These are phyloP conservation scores for Agriopis marginaria DNA, from an alignment of 2,888 invertebrate genomes.

Conservation along the genomic window DNA sequence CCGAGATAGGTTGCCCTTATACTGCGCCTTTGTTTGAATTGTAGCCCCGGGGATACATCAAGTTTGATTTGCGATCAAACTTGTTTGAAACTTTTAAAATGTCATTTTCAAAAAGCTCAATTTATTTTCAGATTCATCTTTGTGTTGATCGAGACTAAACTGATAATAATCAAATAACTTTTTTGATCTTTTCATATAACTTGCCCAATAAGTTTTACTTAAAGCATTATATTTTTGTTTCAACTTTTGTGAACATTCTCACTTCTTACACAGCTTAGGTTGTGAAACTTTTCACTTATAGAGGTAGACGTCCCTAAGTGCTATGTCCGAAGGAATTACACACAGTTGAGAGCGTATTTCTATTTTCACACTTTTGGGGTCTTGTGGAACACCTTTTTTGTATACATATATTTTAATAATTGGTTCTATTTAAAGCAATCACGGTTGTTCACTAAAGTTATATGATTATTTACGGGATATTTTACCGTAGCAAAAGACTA, in stretches of 20 bases:
- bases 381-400: background rate
- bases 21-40: conserved; percentile 21
- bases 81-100: conserved; percentile 53
- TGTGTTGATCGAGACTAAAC: conserved; percentile 28
- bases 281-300: conserved; percentile 29
- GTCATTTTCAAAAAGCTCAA: conserved; percentile 53
- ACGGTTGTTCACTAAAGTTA: too few relatives aligned
- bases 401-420: background rate
- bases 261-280: background rate
- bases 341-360: conserved; percentile 3
- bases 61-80: conserved; percentile 54
- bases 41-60: conserved; percentile 40
- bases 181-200: conserved; percentile 15
- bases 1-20: background rate
- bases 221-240: background rate
- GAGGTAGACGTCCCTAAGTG: conserved; percentile 17
- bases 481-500: too few relatives aligned
- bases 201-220: background rate
- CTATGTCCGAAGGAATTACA: conserved; percentile 23
- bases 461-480: too few relatives aligned
- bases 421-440: background rate
- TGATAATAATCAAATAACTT: conserved; percentile 26
- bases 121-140: conserved; percentile 41
- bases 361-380: conserved; percentile 5
- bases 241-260: conserved; percentile 7